phyloP scores from a whole-genome alignment of 1,140 invertebrate genomes.

The Euwallacea similis region DNA sequence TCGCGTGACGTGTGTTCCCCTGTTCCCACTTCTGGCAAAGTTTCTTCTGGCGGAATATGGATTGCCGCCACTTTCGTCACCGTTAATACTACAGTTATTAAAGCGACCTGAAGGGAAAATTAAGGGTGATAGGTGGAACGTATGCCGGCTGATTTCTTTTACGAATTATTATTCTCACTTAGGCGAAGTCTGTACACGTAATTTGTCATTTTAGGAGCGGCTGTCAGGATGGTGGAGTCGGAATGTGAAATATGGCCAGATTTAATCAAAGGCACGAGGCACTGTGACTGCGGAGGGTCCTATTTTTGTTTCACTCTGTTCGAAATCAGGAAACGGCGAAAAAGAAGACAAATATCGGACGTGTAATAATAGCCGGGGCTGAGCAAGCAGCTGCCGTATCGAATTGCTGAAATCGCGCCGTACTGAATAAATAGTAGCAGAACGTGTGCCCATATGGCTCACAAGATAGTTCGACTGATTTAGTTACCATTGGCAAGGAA shows the following conservation, averaged over 20 bases:
- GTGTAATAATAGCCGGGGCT: conserved; percentile 28
- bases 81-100: no score
- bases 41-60: neutral
- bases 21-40: neutral
- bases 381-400: conserved; percentile 16
- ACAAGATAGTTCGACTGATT: no score
- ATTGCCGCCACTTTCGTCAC: neutral
- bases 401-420: conserved; percentile 23
- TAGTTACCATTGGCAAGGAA: no score
- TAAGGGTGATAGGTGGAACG: no score
- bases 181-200: no score
- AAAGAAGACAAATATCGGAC: conserved; percentile 16
- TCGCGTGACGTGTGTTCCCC: conserved; percentile 7
- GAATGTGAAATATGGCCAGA: conserved; percentile 2
- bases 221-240: neutral
- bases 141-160: no score
- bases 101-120: no score
- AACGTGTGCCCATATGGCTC: no score
- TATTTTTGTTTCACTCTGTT: conserved; percentile 21
- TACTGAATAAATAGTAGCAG: no score
- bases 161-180: no score
- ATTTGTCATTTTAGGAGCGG: no score
- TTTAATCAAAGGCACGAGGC: conserved; percentile 1
- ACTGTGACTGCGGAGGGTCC: conserved; percentile 4
- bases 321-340: conserved; percentile 17